These are phyloP conservation scores for Zaprionus capensis DNA, from an alignment of 1,140 invertebrate genomes.

Conservation along the genomic window DNA sequence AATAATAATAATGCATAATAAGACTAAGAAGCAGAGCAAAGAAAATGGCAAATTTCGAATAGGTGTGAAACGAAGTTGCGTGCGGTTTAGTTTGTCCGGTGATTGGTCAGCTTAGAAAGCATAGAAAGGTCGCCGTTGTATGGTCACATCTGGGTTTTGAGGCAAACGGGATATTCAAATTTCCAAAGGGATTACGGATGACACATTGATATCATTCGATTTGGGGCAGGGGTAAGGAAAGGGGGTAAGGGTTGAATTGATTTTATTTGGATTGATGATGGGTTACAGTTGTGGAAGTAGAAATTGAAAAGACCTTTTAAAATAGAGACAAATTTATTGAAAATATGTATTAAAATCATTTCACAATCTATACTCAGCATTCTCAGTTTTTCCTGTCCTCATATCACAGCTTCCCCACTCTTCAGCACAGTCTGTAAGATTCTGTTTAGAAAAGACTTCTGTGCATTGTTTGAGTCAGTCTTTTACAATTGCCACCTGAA, in stretches of 20 bases:
- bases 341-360: too few relatives aligned
- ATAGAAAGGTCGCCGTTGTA: slow-evolving; percentile 13
- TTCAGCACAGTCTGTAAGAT: background rate
- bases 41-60: slow-evolving; percentile 59
- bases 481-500: slow-evolving; percentile 37
- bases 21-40: slow-evolving; percentile 49
- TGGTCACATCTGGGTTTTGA: slow-evolving; percentile 55
- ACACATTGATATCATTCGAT: slow-evolving; percentile 40
- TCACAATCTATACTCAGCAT: too few relatives aligned
- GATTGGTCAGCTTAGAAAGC: slow-evolving; percentile 26
- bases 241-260: slow-evolving; percentile 26
- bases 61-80: slow-evolving; percentile 66
- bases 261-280: slow-evolving; percentile 6
- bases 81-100: slow-evolving; percentile 35
- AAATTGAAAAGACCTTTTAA: background rate
- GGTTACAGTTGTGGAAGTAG: background rate
- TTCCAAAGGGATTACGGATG: slow-evolving; percentile 60
- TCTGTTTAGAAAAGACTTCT: slow-evolving; percentile 13
- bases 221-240: background rate
- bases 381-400: too few relatives aligned
- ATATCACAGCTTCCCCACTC: too few relatives aligned
- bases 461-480: slow-evolving; percentile 6
- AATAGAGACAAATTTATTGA: background rate
- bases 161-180: slow-evolving; percentile 65
- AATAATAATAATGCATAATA: slow-evolving; percentile 55